Base-by-base conservation (phyloP, 1,140 invertebrate species). In the Chelonus insularis region DNA sequence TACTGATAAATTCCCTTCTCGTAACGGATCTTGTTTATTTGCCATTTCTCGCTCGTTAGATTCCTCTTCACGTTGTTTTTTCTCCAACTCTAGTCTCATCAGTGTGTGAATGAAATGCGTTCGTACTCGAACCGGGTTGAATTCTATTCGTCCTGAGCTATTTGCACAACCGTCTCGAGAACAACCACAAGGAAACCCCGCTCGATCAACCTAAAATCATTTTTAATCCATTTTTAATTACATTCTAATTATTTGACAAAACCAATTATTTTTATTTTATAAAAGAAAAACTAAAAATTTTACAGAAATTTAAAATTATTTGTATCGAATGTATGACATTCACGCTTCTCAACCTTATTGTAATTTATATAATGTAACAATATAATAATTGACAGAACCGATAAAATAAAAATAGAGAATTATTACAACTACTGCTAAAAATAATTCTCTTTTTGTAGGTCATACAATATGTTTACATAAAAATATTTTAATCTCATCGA, bases 71-170 rank as follows among this genome's bases (percentile, higher is more conserved):
- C 81, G 80, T 62, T 91, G 86, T 64, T 93, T 91, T 76, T 92
- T 91, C 78, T 97, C 95, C 63, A 97, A 80, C 66, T 97, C 93
- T 60, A 99, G 76, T 55, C 95, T 86, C 95, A 98, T 97, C 7
- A 98, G 82, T 0, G 96, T 98, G 72, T 98, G 95, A 65, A 97
- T 95, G 71, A 97, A 98, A 80, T 99, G 96, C n/a, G 94, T 97
- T 51, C 95, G 86, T 1, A 99, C 96, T 56, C 96, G 86, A 23
- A 95, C 88, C 0, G 95, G 95, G 80, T 98, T 97, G 70, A 98
- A 98, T 77, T 98, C 96, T 61, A 98, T 93, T 57, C 97, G 85
- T 5, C 97, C 97, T 51, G 89, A 89, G 2, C 88, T 88, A 79
- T 99, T 99, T 29, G 88, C 91, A 80, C 97, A 99, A 47, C 94